These are phyloP conservation scores for Pogona vitticeps DNA, from an alignment of 2,113 vertebrate species.

Conservation along the genomic window DNA sequence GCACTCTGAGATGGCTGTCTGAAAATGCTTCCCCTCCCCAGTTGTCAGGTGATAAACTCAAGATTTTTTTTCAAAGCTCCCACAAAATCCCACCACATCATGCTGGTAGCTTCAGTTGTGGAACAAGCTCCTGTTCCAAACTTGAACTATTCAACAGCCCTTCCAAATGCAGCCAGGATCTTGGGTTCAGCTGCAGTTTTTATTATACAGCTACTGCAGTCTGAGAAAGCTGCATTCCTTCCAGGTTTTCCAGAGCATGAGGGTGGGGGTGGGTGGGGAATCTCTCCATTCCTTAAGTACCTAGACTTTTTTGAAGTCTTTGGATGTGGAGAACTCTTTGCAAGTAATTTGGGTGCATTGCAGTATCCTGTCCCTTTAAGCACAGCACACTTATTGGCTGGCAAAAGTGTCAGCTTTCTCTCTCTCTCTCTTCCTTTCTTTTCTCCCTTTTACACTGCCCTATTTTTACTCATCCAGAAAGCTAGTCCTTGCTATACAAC, in stretches of 20 bases:
- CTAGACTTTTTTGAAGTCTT: slow-evolving; percentile 17
- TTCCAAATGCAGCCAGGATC: slow-evolving; percentile 45
- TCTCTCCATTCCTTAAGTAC: slow-evolving; percentile 20
- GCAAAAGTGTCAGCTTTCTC: slow-evolving; percentile 21
- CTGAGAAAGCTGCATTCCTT: slow-evolving; percentile 43
- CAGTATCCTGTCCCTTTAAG: slow-evolving; percentile 65
- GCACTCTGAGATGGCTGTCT: background rate
- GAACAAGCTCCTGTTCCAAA: slow-evolving; percentile 4
- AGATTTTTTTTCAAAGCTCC: background rate
- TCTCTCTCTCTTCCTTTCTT: background rate
- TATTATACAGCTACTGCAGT: slow-evolving; percentile 44
- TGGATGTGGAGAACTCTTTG: slow-evolving; percentile 35
- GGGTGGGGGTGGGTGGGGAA: background rate
- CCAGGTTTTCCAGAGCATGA: background rate
- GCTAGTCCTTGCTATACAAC: slow-evolving; percentile 43
- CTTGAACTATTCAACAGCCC: background rate
- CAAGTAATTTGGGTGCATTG: slow-evolving; percentile 65
- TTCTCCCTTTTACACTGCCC: slow-evolving; percentile 42
- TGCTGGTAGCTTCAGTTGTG: accelerated
- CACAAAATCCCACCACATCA: background rate
- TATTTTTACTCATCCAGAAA: slow-evolving; percentile 60
- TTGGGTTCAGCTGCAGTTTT: slow-evolving; percentile 31
- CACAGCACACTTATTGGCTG: slow-evolving; percentile 37
- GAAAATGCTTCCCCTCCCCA: background rate
- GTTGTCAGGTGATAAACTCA: background rate